Evolutionary conservation across 1,140 invertebrate genomes (phyloP), one percentile per base, ranked within the genome.

Genomic region (Amyelois transitella): DNA sequence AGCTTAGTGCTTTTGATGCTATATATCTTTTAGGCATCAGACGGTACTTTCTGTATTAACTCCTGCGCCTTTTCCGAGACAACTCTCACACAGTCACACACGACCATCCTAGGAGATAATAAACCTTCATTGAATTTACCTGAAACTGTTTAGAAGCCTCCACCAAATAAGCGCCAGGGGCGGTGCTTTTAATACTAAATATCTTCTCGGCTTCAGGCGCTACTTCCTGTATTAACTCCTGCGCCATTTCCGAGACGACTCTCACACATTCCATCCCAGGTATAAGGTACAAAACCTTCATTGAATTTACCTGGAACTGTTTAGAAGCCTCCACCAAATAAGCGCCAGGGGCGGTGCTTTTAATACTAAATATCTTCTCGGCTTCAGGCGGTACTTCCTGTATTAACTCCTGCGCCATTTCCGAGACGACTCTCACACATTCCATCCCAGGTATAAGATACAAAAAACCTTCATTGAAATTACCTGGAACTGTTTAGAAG

Each of bases 111-210:
- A 14, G 94, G 92, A 97, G 86, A 82, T 94, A n/a, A n/a, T n/a
- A n/a, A n/a, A n/a, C n/a, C n/a, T n/a, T n/a, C n/a, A n/a, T n/a
- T n/a, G n/a, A n/a, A n/a, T n/a, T n/a, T 20, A 94, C 93, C 86
- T 92, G 90, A 88, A 95, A 99, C 74, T 98, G 96, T 81, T 95
- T 96, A 0, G 94, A 96, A 0, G 97, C 97, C 88, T 98, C 97
- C 51, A 97, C 90, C 6, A 99, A 88, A 81, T 98, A 96, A 44
- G 96, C 96, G 0, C 96, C 96, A 0, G 97, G 94, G 60, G 96
- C 94, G 2, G 96, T 95, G 53, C 96, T 98, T 63, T 97, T 98
- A 43, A 99, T 97, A 47, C 94, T 90, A 75, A 98, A 98, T 73
- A 98, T 97, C 67, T 97, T 95, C 77, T 96, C 93, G 3, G 97